phyloP scores from a whole-genome alignment of 2,113 vertebrate genomes.

The Perccottus glenii region DNA sequence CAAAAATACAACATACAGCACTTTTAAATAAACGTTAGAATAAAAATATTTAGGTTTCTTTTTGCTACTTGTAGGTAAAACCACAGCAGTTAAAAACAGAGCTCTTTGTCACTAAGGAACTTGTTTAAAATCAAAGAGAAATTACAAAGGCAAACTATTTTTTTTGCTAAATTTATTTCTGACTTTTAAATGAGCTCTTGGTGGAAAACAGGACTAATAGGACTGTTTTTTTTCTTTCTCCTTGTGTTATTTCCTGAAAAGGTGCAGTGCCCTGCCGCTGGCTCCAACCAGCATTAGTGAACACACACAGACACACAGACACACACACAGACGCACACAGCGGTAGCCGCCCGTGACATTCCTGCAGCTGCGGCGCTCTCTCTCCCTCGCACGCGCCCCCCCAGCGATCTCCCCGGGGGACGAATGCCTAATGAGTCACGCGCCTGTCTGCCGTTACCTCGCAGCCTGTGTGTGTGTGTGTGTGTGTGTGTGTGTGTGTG shows the following conservation, averaged over 20 bases:
- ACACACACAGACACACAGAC: conserved; percentile 38
- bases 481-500: conserved; percentile 61
- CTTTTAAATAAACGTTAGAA: too few species aligned
- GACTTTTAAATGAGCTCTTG: conserved; percentile 67
- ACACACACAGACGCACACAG: conserved; percentile 46
- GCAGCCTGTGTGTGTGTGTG: conserved; percentile 67
- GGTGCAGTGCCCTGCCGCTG: conserved; percentile 72
- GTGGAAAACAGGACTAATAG: conserved; percentile 67
- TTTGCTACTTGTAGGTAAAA: background rate
- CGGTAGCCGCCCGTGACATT: conserved; percentile 81
- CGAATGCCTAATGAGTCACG: conserved; percentile 87
- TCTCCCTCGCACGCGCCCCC: conserved; percentile 75
- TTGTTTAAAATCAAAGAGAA: conserved; percentile 30
- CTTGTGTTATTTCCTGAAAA: conserved; percentile 77
- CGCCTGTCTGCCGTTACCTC: conserved; percentile 85
- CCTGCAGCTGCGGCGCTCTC: conserved; percentile 82
- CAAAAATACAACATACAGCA: too few species aligned
- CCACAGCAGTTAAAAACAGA: conserved; percentile 12
- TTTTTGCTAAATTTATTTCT: conserved; percentile 57
- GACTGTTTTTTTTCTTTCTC: conserved; percentile 48
- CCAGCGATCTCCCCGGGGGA: conserved; percentile 80
- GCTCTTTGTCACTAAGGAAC: conserved; percentile 3
- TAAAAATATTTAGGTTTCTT: background rate
- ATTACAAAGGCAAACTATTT: conserved; percentile 39
- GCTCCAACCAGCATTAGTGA: conserved; percentile 67